These are phyloP conservation scores for Alligator sinensis DNA, from an alignment of 2,113 vertebrate genomes.

Conservation along the genomic window DNA sequence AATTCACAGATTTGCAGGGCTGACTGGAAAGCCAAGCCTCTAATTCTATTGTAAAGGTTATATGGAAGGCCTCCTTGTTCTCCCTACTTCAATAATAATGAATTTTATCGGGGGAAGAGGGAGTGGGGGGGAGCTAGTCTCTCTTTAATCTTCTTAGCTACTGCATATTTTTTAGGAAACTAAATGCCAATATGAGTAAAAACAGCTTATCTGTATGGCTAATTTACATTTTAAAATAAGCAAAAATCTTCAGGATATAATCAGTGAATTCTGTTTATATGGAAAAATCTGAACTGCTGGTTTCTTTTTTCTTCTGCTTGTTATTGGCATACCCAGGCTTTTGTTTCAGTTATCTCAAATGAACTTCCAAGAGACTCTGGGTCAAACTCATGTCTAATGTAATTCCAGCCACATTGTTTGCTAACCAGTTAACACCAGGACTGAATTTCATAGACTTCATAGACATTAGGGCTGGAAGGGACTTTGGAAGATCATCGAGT, in stretches of 20 bases:
- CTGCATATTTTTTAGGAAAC: slow-evolving; percentile 35
- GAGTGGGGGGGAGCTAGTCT: not conserved
- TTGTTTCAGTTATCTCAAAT: not conserved
- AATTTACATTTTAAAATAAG: slow-evolving; percentile 52
- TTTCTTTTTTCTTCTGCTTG: not conserved
- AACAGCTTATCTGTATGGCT: not conserved
- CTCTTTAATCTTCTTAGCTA: slow-evolving; percentile 53
- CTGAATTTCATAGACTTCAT: not conserved
- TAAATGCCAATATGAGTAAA: not conserved
- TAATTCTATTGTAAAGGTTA: slow-evolving; percentile 33
- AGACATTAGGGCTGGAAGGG: too few relatives aligned
- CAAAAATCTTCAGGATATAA: not conserved
- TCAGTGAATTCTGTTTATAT: not conserved
- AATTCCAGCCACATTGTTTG: not conserved
- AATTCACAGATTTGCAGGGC: slow-evolving; percentile 26
- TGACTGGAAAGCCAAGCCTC: not conserved
- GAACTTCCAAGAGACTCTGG: not conserved
- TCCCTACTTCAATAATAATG: slow-evolving; percentile 37
- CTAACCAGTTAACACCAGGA: not conserved
- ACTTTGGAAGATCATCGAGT: too few relatives aligned
- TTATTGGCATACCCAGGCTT: fast-evolving
- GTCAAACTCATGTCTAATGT: not conserved
- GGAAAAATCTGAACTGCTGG: not conserved
- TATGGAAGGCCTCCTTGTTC: slow-evolving; percentile 14
- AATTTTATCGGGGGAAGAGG: slow-evolving; percentile 18